Conservation (phyloP, 1,140 invertebrate genomes). For the Trichoplusia ni region DNA sequence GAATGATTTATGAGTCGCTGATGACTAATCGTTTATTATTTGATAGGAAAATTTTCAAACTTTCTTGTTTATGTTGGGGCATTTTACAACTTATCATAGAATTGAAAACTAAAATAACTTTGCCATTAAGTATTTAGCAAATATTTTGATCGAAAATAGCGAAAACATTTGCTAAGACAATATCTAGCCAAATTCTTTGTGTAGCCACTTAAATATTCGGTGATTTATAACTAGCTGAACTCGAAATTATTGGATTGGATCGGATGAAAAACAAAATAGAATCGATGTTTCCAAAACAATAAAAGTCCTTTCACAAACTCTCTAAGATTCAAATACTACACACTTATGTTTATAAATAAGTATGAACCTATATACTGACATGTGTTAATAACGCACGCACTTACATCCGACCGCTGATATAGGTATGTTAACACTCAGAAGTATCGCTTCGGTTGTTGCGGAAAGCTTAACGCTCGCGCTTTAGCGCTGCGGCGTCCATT, state of each 20-base stretch:
- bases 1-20: conserved; percentile 48
- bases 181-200: too few relatives aligned
- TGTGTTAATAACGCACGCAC: conserved; percentile 8
- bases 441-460: conserved; percentile 51
- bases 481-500: conserved; percentile 49
- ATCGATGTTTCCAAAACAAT: too few relatives aligned
- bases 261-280: too few relatives aligned
- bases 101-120: not conserved
- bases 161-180: too few relatives aligned
- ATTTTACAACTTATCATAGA: conserved; percentile 3
- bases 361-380: too few relatives aligned
- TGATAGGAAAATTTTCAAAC: conserved; percentile 33
- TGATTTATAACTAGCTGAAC: too few relatives aligned
- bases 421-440: conserved; percentile 52
- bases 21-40: conserved; percentile 47
- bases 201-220: too few relatives aligned
- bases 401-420: conserved; percentile 40
- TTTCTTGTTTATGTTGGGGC: conserved; percentile 30
- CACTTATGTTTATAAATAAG: too few relatives aligned
- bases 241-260: too few relatives aligned
- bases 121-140: not conserved
- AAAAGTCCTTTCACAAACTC: too few relatives aligned
- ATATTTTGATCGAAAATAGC: conserved; percentile 19
- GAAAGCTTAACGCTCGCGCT: conserved; percentile 47
- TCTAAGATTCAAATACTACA: too few relatives aligned